Base-by-base conservation (phyloP, 2,888 invertebrate species). In the Phyllotreta cruciferae region DNA sequence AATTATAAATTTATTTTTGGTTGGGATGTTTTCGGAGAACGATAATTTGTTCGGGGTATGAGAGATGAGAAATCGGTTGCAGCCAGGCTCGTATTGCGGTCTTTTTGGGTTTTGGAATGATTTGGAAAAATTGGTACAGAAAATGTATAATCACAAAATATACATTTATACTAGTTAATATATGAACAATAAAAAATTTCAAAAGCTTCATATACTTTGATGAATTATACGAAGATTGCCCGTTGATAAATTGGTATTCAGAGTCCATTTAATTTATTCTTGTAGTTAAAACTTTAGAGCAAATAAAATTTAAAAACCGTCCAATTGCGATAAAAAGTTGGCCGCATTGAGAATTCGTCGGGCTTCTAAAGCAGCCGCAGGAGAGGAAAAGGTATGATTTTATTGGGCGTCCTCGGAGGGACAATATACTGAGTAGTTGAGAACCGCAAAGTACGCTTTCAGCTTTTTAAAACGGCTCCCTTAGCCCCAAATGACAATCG, bases 401-500 rank as follows among this genome's bases (percentile, higher is more conserved):
- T 80, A 80, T 79, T 78, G 79, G 72, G 66, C 64, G 71, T 76
- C 80, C 77, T 72, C 34, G 5, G 78, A 24, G 74, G 80, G 60
- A 71, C 76, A 71, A 74, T 80, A 68, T 63, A 70, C 70, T 71
- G 71, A 73, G 74, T 76, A 74, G 76, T 76, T 77, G 74, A 78
- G 74, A 75, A 74, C 71, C 76, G 75, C 77, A 81, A 81, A 81
- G 80, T 80, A 81, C 81, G 81, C 80, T 80, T 79, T 80, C 80
- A 81, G 81, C 80, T 80, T 81, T 80, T 81, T 80, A 80, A 81
- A 81, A 80, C 75, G 77, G 78, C 74, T 78, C 80, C 80, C 80
- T 79, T 79, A 79, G 79, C 74, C 78, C 79, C 80, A 80, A 80
- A 80, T 80, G 80, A 80, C 80, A 78, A 77, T 78, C 80, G 79